Conservation (phyloP, 2,113 vertebrate genomes). For the Rhineura floridana region DNA sequence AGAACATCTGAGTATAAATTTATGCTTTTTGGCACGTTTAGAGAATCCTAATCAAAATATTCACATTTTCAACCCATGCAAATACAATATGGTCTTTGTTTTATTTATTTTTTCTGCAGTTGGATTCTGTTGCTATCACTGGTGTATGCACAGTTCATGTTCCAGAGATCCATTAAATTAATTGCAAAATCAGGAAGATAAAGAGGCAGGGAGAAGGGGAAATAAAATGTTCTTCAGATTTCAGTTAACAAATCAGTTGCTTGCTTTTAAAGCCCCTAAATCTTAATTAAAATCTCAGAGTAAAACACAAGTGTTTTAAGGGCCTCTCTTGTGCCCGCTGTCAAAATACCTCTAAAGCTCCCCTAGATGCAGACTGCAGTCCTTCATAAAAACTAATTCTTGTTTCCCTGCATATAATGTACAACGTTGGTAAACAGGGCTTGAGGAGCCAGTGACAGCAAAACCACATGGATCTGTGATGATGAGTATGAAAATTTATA, state of each 20-base stretch:
- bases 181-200: neutral
- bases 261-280: neutral
- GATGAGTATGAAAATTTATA: neutral
- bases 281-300: conserved; percentile 24
- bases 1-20: neutral
- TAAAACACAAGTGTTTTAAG: conserved; percentile 12
- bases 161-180: conserved; percentile 13
- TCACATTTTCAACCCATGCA: neutral
- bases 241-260: neutral
- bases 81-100: neutral
- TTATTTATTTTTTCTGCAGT: neutral
- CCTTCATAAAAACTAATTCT: neutral
- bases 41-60: neutral
- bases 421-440: neutral
- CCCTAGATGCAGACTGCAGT: neutral
- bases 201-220: neutral
- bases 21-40: neutral
- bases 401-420: neutral
- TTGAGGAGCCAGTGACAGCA: neutral
- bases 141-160: accelerated
- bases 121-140: neutral
- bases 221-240: neutral
- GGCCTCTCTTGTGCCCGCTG: neutral
- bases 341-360: neutral
- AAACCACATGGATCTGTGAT: neutral